Base-by-base conservation (phyloP, 2,797 vertebrate species). In the Avahi laniger region DNA sequence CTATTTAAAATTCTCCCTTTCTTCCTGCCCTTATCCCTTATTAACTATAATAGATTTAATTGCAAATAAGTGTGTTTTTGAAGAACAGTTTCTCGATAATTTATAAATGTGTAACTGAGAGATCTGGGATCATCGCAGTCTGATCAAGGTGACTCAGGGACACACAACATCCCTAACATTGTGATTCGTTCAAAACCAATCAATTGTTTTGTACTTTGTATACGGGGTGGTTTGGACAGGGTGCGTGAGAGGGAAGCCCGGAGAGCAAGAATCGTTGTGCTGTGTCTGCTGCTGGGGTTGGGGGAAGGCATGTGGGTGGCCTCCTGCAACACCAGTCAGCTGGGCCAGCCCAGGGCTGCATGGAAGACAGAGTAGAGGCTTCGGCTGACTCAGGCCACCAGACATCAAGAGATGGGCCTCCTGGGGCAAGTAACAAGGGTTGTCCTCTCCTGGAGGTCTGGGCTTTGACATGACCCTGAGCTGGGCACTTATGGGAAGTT, bases 281-380 rank as follows among this genome's bases (percentile, higher is more conserved):
- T 9, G 35, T 54, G 83, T 73, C 50, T 57, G 22, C 33, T 15
- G 0, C 1, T 26, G 30, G 28, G 57, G 35, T 28, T n/a, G 75
- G 12, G 7, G 15, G 17, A 20, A 2, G 22, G 35, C 4, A 0
- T 24, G 43, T 54, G 4, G 41, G 15, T 12, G 57, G 11, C 35
- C 1, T 15, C 33, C 6, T 20, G 38, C 4, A 2, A 0, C 13
- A 10, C 41, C 79, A 54, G 8, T 28, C 26, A 54, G 50, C 5
- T 17, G 57, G 65, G 54, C 10, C 3, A 17, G 75, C 15, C 17
- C 17, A 7, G 35, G 22, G 18, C 43, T n/a, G 0, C 12, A 4
- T 0, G 67, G 82, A 7, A 57, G 57, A 41, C 2, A 72, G 38
- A 4, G 0, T 11, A 26, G 15, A 13, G 50, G 46, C 57, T 73